Conservation (phyloP, 1,140 invertebrate species). For the Drosophila nebulosa region DNA sequence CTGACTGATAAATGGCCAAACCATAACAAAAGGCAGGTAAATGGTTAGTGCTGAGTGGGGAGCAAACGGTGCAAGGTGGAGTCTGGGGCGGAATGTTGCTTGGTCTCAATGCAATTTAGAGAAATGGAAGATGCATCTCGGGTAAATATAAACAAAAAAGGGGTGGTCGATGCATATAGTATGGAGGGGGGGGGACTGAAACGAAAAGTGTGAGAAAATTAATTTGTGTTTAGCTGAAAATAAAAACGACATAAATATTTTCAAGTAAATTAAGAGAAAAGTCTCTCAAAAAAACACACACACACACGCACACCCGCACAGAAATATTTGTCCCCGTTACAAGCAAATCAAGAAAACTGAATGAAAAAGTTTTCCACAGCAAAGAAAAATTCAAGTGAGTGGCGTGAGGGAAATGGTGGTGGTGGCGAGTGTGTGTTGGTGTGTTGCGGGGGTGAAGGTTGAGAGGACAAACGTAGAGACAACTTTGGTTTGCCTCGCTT, state of each 20-base stretch:
- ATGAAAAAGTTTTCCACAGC: not conserved
- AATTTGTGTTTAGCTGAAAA: too few species aligned
- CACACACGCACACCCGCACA: too few species aligned
- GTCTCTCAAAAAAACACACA: not conserved
- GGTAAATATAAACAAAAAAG: too few species aligned
- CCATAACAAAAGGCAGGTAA: slow-evolving; percentile 29
- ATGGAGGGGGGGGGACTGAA: too few species aligned
- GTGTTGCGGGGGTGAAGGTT: not conserved
- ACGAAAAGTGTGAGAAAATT: too few species aligned
- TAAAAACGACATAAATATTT: not conserved
- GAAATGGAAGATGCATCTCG: too few species aligned
- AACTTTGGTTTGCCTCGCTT: slow-evolving; percentile 42
- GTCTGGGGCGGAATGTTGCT: slow-evolving; percentile 53
- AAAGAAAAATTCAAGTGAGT: slow-evolving; percentile 71
- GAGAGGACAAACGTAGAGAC: slow-evolving; percentile 6
- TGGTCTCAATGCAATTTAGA: slow-evolving; percentile 33
- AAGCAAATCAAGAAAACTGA: not conserved
- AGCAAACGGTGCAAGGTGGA: not conserved
- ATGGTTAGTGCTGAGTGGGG: not conserved
- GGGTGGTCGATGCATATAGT: too few species aligned
- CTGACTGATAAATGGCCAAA: slow-evolving; percentile 67
- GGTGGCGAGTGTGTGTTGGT: slow-evolving; percentile 1
- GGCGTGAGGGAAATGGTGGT: slow-evolving; percentile 28
- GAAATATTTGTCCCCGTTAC: not conserved
- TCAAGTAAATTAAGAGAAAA: not conserved